phyloP scores from a whole-genome alignment of 2,113 vertebrate genomes.

The Heloderma charlesbogerti region DNA sequence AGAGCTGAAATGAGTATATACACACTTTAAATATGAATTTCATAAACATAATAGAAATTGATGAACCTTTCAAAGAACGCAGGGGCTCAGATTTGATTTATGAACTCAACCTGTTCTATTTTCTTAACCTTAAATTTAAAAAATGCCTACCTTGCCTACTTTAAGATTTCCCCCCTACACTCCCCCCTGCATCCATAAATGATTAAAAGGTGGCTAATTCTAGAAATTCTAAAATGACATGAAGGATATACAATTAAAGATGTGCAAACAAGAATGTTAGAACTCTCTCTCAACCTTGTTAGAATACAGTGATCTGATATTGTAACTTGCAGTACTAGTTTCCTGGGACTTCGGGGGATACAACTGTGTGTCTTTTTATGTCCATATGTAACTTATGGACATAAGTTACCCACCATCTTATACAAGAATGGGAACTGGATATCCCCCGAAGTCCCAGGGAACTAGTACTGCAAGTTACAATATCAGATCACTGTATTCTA shows the following conservation, averaged over 20 bases:
- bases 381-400: too few relatives aligned
- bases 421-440: too few relatives aligned
- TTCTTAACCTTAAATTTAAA: too few relatives aligned
- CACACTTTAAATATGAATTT: background rate
- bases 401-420: too few relatives aligned
- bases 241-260: background rate
- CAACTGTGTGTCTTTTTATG: too few relatives aligned
- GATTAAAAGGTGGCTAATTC: background rate
- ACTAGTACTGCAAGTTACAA: conserved; percentile 27
- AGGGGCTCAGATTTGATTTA: too few relatives aligned
- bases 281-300: background rate
- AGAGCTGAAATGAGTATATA: background rate
- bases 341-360: conserved; percentile 20
- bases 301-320: background rate
- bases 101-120: too few relatives aligned
- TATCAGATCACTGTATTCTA: background rate
- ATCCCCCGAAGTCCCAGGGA: conserved; percentile 26
- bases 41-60: background rate
- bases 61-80: background rate
- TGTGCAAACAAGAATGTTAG: background rate
- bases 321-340: conserved; percentile 31
- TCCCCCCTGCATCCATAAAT: background rate
- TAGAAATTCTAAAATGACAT: background rate
- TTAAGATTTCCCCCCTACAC: background rate
- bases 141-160: background rate